These are phyloP conservation scores for Hyposoter didymator DNA, from an alignment of 2,888 invertebrate species.

Conservation along the genomic window DNA sequence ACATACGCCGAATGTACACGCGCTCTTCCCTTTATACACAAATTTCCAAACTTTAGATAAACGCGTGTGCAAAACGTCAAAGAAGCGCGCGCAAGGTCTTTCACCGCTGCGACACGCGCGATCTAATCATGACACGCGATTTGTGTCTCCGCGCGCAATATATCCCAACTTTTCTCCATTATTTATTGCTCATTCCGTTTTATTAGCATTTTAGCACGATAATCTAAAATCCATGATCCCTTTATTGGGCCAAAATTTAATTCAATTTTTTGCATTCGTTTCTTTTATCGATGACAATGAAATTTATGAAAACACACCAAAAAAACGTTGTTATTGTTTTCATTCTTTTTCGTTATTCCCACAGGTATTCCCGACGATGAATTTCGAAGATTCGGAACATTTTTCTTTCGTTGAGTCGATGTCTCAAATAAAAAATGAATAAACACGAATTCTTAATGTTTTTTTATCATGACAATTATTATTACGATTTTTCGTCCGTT, in stretches of 20 bases:
- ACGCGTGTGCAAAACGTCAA: conserved; percentile 38
- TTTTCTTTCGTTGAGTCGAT: not conserved
- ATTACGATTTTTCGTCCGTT: too few species aligned
- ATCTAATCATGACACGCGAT: conserved; percentile 12
- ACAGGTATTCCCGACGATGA: not conserved
- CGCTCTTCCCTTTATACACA: conserved; percentile 5
- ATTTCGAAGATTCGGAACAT: not conserved
- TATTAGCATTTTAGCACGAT: not conserved
- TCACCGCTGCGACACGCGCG: conserved; percentile 47
- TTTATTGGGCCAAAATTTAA: too few species aligned
- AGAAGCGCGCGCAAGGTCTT: conserved; percentile 55
- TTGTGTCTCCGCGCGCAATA: not conserved
- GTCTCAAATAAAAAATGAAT: not conserved
- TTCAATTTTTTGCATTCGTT: too few species aligned
- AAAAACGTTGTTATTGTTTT: not conserved
- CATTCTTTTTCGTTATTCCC: not conserved
- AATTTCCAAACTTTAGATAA: conserved; percentile 4
- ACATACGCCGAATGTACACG: conserved; percentile 33
- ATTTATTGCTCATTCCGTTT: not conserved
- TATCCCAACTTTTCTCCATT: not conserved
- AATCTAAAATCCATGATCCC: too few species aligned
- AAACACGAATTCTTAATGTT: too few species aligned
- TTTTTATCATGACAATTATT: too few species aligned
- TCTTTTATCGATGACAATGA: too few species aligned
- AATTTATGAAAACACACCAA: not conserved